Conservation (phyloP, 2,113 vertebrate species). For the Poeciliopsis prolifica region DNA sequence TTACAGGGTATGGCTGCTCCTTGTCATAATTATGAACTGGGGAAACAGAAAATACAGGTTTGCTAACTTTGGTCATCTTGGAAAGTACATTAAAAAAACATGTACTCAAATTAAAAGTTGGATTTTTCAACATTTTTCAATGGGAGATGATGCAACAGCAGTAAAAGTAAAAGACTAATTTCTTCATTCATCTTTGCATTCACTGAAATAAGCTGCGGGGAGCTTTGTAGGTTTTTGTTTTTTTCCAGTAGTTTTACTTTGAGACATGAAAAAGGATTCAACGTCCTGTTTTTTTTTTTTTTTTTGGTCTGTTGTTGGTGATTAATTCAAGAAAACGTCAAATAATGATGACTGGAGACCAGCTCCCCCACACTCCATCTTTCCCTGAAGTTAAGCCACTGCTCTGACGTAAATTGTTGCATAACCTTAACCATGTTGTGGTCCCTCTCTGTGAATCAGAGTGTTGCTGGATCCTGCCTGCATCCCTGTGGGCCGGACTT, state of each 20-base stretch:
- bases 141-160: too few relatives aligned
- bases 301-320: not conserved
- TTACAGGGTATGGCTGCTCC: too few relatives aligned
- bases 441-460: slow-evolving; percentile 29
- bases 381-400: not conserved
- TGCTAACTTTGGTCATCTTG: too few relatives aligned
- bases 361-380: not conserved
- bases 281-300: not conserved
- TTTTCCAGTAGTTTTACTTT: not conserved
- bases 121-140: too few relatives aligned
- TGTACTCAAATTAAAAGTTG: too few relatives aligned
- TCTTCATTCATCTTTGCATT: not conserved
- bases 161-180: not conserved
- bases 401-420: not conserved
- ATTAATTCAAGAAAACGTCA: not conserved
- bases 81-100: too few relatives aligned
- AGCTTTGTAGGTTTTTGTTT: not conserved
- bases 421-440: not conserved
- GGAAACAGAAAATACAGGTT: too few relatives aligned
- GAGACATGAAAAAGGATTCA: not conserved
- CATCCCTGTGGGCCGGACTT: slow-evolving; percentile 73
- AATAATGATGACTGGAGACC: not conserved
- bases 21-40: too few relatives aligned
- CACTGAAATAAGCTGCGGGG: not conserved
- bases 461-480: slow-evolving; percentile 68